Conservation (phyloP, 2,797 vertebrate genomes). For the Sciurus vulgaris region DNA sequence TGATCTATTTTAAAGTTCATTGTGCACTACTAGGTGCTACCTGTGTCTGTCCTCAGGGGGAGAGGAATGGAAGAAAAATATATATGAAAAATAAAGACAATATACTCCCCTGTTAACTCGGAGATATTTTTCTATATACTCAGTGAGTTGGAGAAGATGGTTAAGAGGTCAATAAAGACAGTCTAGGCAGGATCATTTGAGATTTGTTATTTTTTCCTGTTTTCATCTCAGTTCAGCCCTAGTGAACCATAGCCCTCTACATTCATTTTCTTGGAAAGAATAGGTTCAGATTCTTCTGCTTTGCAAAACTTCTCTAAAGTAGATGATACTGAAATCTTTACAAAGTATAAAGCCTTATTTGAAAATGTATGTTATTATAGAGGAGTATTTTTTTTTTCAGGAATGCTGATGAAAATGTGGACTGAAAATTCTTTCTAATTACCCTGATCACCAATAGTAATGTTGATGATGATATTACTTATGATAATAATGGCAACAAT, state of each 20-base stretch:
- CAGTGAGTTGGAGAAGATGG: background rate
- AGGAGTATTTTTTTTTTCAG: background rate
- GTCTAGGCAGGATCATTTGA: background rate
- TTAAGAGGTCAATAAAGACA: constrained; percentile 24
- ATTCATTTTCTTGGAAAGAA: constrained; percentile 37
- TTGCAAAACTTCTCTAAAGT: constrained; percentile 31
- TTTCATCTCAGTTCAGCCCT: constrained; percentile 33
- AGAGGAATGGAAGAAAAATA: background rate
- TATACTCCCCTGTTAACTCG: background rate
- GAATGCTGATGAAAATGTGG: background rate
- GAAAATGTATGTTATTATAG: background rate
- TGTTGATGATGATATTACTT: constrained; percentile 7
- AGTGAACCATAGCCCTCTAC: background rate
- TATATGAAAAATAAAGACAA: background rate
- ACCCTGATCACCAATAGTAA: background rate
- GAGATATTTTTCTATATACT: constrained; percentile 4
- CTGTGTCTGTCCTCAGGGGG: background rate
- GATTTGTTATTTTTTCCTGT: constrained; percentile 10
- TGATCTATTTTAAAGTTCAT: background rate
- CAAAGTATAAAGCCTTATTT: background rate
- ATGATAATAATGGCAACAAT: background rate
- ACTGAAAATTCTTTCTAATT: background rate
- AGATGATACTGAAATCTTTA: background rate
- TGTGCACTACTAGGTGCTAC: background rate
- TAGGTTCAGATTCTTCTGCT: background rate